Evolutionary conservation across 2,888 invertebrate species (phyloP).

Genomic region (Iphiclides podalirius): DNA sequence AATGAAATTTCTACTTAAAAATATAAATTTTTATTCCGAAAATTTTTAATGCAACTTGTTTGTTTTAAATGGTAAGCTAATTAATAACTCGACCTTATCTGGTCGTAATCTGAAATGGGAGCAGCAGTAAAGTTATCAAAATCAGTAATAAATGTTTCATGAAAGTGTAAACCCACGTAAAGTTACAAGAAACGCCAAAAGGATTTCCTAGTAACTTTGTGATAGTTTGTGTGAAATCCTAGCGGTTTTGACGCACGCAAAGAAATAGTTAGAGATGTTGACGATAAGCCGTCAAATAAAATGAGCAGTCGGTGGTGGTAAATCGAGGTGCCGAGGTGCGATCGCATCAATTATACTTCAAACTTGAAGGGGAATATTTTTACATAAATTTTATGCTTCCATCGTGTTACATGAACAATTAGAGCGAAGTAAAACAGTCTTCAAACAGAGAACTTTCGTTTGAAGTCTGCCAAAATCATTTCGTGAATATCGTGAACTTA

Average conservation of each 20-base stretch:
- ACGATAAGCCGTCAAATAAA: slow-evolving; percentile 13
- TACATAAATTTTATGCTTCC: neutral
- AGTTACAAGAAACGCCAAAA: too few species aligned
- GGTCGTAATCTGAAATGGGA: too few species aligned
- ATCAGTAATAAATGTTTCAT: too few species aligned
- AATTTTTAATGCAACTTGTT: too few species aligned
- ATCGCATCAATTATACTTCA: slow-evolving; percentile 1
- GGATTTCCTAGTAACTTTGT: neutral
- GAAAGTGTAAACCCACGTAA: too few species aligned
- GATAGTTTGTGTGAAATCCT: neutral
- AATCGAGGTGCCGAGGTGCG: neutral
- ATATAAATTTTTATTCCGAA: too few species aligned
- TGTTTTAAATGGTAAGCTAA: too few species aligned
- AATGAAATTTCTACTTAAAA: too few species aligned
- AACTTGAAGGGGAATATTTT: neutral
- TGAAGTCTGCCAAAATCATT: too few species aligned
- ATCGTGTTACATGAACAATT: neutral
- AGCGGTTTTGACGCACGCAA: slow-evolving; percentile 11
- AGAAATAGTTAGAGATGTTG: slow-evolving; percentile 13
- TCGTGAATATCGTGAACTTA: too few species aligned
- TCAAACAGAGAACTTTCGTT: neutral
- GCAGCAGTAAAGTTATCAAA: too few species aligned
- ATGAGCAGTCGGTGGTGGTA: slow-evolving; percentile 4
- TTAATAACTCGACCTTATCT: too few species aligned
- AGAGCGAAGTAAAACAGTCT: neutral